Base-by-base conservation (phyloP, 2,797 vertebrate species). In the Benthosema pterotum region DNA sequence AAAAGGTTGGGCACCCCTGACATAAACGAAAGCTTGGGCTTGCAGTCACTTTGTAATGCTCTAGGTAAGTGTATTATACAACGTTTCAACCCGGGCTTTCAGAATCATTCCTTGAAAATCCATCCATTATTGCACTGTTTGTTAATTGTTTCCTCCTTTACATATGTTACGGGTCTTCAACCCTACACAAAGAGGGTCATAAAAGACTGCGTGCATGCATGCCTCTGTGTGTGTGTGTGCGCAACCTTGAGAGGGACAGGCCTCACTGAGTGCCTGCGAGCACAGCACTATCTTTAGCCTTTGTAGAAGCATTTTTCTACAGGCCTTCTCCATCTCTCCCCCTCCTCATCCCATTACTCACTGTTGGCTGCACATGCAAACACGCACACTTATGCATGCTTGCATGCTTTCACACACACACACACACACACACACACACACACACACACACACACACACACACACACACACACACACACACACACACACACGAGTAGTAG, bases 271-370 rank as follows among this genome's bases (percentile, higher is more conserved):
- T 88, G 89, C 86, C 91, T 88, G 74, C 65, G 4, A 92, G 91
- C 86, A n/a, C 74, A 73, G 77, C 58, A 78, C 92, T 93, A 92
- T 92, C 90, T 93, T 93, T 93, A 93, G 90, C 89, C 75, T 80
- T 74, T 77, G 81, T 87, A 83, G 83, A 87, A 82, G 87, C 88
- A 87, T 86, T 88, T 38, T 86, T 86, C 83, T 81, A 83, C 72
- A 79, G 79, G 86, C 78, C 82, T 87, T 79, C 65, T 85, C 77
- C 74, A 15, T 13, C 58, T 57, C 63, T 61, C 61, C 49, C 65
- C 52, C 60, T 80, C 64, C 76, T 67, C 74, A 55, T 78, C 83
- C 74, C 53, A 68, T 87, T 17, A 42, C 51, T 60, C 83, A 78
- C 86, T 84, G 82, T 62, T 70, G 76, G 82, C 83, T 79, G 73